phyloP scores from a whole-genome alignment of 2,888 invertebrate genomes.

The Carcina quercana region DNA sequence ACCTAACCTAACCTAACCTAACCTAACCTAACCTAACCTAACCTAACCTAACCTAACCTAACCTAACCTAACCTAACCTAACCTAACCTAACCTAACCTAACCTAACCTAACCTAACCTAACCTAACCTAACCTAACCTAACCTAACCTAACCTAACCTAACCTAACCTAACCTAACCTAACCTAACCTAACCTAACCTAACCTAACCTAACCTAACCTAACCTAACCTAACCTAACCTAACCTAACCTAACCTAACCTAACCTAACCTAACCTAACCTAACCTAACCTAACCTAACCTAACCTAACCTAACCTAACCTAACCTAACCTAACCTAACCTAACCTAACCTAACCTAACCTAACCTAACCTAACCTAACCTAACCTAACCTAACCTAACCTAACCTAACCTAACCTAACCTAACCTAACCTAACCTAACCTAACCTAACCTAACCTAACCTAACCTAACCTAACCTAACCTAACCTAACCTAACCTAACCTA shows the following conservation, averaged over 20 bases:
- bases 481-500: constrained; percentile 12
- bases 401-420: constrained; percentile 17
- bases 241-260: constrained; percentile 5
- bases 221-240: neutral
- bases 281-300: too few relatives aligned
- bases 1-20: constrained; percentile 19
- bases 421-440: constrained; percentile 15
- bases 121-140: constrained; percentile 16
- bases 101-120: constrained; percentile 11
- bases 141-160: constrained; percentile 14
- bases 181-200: constrained; percentile 14
- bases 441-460: constrained; percentile 13
- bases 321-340: too few relatives aligned
- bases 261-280: too few relatives aligned
- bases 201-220: constrained; percentile 8
- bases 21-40: constrained; percentile 20
- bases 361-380: too few relatives aligned
- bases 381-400: too few relatives aligned
- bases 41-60: constrained; percentile 21
- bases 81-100: constrained; percentile 18
- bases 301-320: too few relatives aligned
- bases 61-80: constrained; percentile 20
- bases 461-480: constrained; percentile 11
- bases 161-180: constrained; percentile 9
- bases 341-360: too few relatives aligned